phyloP scores from a whole-genome alignment of 2,888 invertebrate species.

The Lymantria dispar region DNA sequence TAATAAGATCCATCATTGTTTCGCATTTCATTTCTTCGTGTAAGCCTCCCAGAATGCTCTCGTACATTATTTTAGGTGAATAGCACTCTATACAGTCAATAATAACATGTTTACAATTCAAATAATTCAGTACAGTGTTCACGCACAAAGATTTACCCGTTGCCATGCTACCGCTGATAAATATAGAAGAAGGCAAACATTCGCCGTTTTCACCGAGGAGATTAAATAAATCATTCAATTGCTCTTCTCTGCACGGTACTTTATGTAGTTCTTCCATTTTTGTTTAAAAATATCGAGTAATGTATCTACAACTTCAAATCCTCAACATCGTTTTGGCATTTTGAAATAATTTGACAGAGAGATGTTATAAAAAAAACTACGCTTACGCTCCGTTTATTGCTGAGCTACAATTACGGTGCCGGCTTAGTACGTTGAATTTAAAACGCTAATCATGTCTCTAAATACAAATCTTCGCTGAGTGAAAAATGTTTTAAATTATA shows the following conservation, averaged over 20 bases:
- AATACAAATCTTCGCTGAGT: too few species aligned
- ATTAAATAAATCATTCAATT: constrained; percentile 72
- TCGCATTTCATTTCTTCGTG: constrained; percentile 83
- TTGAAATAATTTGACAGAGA: background rate
- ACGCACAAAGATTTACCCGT: constrained; percentile 92
- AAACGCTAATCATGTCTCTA: too few species aligned
- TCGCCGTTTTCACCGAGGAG: constrained; percentile 82
- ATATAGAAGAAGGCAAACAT: constrained; percentile 86
- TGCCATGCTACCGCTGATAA: constrained; percentile 91
- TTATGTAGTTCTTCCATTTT: constrained; percentile 74
- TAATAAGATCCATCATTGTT: constrained; percentile 85
- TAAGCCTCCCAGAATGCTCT: constrained; percentile 86
- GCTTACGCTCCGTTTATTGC: background rate
- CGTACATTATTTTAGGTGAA: constrained; percentile 88
- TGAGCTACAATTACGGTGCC: background rate
- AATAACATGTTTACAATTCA: constrained; percentile 83
- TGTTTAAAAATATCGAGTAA: background rate
- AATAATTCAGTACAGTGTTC: constrained; percentile 80
- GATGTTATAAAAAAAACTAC: background rate
- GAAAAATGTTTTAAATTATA: too few species aligned
- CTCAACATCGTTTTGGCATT: background rate
- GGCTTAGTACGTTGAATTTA: background rate
- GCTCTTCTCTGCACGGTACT: constrained; percentile 76
- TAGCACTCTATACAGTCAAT: constrained; percentile 93
- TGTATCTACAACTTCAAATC: background rate